A percentile compares a stretch with the other conserved stretches of the same genome.
phyloP scores from a whole-genome alignment of 1,140 invertebrate genomes.

The Pectinophora gossypiella region DNA sequence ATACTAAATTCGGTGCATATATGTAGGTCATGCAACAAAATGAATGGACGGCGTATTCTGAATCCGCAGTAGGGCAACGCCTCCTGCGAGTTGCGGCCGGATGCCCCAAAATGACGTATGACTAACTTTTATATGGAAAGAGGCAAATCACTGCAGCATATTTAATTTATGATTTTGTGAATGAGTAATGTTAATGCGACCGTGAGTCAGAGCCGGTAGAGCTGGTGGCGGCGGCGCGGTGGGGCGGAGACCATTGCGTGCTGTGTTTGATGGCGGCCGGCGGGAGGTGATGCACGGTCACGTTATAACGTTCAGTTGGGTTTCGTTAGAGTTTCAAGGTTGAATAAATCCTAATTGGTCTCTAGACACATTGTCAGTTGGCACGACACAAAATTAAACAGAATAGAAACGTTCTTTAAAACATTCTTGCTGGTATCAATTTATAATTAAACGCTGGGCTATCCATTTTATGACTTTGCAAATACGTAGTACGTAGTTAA shows the following conservation, averaged over 20 bases:
- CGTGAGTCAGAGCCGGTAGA: no score
- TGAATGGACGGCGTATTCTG: not conserved
- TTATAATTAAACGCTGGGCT: not conserved
- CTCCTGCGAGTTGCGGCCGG: not conserved
- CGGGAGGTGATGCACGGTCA: slow-evolving; percentile 25
- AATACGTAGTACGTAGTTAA: not conserved
- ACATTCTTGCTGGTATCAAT: not conserved
- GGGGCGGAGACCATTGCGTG: no score
- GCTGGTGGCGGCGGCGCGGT: no score
- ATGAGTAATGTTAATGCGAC: slow-evolving; percentile 56
- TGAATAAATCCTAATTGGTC: slow-evolving; percentile 25
- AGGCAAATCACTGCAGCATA: not conserved
- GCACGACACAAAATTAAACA: slow-evolving; percentile 12
- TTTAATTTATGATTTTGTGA: slow-evolving; percentile 40
- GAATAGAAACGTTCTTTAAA: not conserved
- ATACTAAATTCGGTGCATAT: not conserved
- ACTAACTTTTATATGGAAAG: slow-evolving; percentile 10
- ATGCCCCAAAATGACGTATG: not conserved
- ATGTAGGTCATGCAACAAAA: not conserved
- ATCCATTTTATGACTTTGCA: slow-evolving; percentile 1
- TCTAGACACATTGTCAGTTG: slow-evolving; percentile 17
- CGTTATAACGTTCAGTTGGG: slow-evolving; percentile 34
- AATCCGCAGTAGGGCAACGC: slow-evolving; percentile 1
- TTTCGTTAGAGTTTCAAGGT: slow-evolving; percentile 38
- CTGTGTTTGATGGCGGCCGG: no score